A percentile compares a stretch with the other conserved stretches of the same genome.
These are phyloP conservation scores for Chamaea fasciata DNA, from an alignment of 2,113 vertebrate genomes.

Conservation along the genomic window DNA sequence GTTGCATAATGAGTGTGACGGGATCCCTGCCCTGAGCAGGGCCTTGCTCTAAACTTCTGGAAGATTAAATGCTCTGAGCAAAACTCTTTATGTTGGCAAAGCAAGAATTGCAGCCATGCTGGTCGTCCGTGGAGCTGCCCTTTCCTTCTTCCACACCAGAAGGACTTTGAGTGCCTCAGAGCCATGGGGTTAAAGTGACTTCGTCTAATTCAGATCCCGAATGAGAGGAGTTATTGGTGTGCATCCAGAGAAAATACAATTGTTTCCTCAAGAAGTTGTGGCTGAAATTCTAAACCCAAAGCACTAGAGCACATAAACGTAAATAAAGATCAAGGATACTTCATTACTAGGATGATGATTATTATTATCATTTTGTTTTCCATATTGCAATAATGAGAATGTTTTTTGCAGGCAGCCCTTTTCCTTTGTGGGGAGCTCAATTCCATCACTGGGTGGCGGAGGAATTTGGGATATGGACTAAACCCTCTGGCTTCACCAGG, in stretches of 20 bases:
- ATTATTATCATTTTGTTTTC: neutral
- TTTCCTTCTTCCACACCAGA: neutral
- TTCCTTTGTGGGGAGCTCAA: neutral
- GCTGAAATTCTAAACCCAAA: neutral
- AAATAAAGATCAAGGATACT: neutral
- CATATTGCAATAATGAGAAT: neutral
- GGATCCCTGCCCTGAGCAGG: neutral
- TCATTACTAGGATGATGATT: neutral
- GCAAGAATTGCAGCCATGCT: neutral
- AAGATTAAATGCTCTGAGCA: neutral
- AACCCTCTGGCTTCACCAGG: neutral
- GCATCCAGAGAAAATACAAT: neutral
- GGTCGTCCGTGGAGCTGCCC: neutral
- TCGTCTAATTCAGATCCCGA: neutral
- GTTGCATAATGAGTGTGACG: accelerated
- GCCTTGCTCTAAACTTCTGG: neutral
- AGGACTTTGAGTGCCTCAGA: neutral
- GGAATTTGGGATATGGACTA: neutral
- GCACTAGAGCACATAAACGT: neutral
- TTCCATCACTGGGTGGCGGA: neutral
- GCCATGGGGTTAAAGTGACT: neutral
- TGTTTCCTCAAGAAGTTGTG: neutral
- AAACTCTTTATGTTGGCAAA: neutral
- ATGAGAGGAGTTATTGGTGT: neutral
- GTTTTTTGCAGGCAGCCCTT: neutral